phyloP scores from a whole-genome alignment of 1,140 invertebrate genomes.

The Nylanderia fulva region DNA sequence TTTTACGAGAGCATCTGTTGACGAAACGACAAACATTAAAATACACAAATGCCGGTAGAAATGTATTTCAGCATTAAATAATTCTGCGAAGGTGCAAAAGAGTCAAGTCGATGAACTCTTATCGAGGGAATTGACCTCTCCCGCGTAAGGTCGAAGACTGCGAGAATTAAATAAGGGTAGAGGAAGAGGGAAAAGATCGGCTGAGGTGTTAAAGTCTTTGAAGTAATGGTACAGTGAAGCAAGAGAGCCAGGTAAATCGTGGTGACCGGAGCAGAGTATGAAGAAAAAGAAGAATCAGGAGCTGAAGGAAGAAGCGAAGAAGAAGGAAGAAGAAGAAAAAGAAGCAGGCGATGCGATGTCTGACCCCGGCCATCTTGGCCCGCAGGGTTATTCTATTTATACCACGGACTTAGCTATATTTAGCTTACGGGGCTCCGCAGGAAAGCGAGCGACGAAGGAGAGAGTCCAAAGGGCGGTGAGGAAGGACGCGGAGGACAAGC shows the following conservation, averaged over 20 bases:
- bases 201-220: slow-evolving; percentile 61
- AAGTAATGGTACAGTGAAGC: slow-evolving; percentile 35
- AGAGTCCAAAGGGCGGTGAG: slow-evolving; percentile 64
- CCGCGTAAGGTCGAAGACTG: slow-evolving; percentile 59
- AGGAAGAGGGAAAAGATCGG: neutral
- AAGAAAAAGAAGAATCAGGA: slow-evolving; percentile 47
- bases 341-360: slow-evolving; percentile 39
- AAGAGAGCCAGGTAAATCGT: slow-evolving; percentile 67
- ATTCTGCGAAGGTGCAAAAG: slow-evolving; percentile 11
- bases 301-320: slow-evolving; percentile 36
- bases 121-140: slow-evolving; percentile 68
- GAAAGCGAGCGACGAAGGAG: slow-evolving; percentile 69
- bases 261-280: slow-evolving; percentile 28
- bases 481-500: slow-evolving; percentile 30
- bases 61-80: slow-evolving; percentile 13
- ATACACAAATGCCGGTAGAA: slow-evolving; percentile 9
- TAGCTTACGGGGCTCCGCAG: slow-evolving; percentile 75
- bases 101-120: slow-evolving; percentile 61
- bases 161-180: slow-evolving; percentile 33
- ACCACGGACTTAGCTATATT: slow-evolving; percentile 79
- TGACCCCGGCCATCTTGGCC: slow-evolving; percentile 74
- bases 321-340: slow-evolving; percentile 47
- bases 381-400: slow-evolving; percentile 80
- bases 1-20: neutral
- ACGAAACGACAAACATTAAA: neutral